Evolutionary conservation across 2,113 vertebrate genomes (phyloP), one percentile per base, ranked within the genome.

Genomic region (Ammospiza caudacuta): DNA sequence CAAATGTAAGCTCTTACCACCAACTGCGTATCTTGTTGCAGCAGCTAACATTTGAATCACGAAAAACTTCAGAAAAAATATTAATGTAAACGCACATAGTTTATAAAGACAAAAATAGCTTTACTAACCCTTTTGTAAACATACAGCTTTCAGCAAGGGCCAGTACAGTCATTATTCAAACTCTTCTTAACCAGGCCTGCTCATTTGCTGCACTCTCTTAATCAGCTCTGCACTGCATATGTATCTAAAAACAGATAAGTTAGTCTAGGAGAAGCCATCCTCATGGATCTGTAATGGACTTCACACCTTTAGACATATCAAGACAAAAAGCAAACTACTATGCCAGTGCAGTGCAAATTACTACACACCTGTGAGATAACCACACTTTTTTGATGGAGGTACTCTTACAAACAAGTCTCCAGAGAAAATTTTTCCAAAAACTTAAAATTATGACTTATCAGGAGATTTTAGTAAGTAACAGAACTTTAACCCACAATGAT

Each of bases 81-180:
- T 92, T 97, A 97, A 96, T 90, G 96, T 80, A 97, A 94, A 94
- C 64, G 9, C 66, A 88, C 55, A 96, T 88, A 89, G 94, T 97
- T 98, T 97, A 98, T 95, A 96, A 96, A 97, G 95, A 97, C 90
- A 21, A 97, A 98, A 98, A 98, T 96, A 97, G 95, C 95, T 97
- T 94, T 73, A 94, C 93, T 95, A 96, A 97, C 87, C 95, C 91
- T 97, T 96, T 70, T 96, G 91, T 98, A 98, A 97, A 98, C 96
- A 97, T 54, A 95, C 54, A 94, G 96, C 94, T 96, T 95, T 98
- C 97, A 97, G 85, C 95, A 97, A 94, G 66, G 91, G 85, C 87
- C 76, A 90, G 87, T 10, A 74, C 51, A 94, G 81, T 87, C 94
- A 97, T 95, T 97, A 95, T 84, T 97, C 92, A 98, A 82, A 95